Conservation (phyloP, 2,113 vertebrate species). For the Himantopus leucocephalus region DNA sequence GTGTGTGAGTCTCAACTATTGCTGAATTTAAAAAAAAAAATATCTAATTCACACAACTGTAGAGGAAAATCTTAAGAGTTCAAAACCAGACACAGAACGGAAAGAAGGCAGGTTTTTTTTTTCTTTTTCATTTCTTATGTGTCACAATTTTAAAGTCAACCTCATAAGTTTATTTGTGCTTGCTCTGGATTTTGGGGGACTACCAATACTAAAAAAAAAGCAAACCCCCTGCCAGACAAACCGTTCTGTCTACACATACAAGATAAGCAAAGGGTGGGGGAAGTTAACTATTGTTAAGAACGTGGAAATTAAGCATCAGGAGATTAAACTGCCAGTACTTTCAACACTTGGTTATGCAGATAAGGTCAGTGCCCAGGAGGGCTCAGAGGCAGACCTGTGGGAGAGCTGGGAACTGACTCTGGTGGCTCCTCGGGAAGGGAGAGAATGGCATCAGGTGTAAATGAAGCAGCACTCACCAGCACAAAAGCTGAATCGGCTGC, state of each 20-base stretch:
- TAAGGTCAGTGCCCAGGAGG: neutral
- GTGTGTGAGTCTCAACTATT: neutral
- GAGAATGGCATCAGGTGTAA: neutral
- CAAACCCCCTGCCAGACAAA: neutral
- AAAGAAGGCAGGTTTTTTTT: neutral
- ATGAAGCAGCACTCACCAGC: neutral
- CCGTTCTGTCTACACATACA: neutral
- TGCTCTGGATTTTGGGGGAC: neutral
- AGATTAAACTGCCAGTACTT: neutral
- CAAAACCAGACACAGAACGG: neutral
- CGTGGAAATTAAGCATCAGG: neutral
- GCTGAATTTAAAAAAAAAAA: neutral
- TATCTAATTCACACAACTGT: neutral
- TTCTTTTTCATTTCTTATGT: neutral
- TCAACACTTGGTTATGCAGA: neutral
- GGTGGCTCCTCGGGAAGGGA: neutral
- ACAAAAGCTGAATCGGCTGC: neutral
- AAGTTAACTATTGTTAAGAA: neutral
- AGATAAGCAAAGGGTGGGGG: neutral
- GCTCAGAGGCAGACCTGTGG: fast-evolving
- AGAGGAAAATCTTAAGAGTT: neutral
- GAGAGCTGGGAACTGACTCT: neutral
- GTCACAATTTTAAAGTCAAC: neutral
- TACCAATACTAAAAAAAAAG: neutral
- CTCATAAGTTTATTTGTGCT: neutral